Base-by-base conservation (phyloP, 1,140 invertebrate genomes). In the Drosophila sturtevanti region DNA sequence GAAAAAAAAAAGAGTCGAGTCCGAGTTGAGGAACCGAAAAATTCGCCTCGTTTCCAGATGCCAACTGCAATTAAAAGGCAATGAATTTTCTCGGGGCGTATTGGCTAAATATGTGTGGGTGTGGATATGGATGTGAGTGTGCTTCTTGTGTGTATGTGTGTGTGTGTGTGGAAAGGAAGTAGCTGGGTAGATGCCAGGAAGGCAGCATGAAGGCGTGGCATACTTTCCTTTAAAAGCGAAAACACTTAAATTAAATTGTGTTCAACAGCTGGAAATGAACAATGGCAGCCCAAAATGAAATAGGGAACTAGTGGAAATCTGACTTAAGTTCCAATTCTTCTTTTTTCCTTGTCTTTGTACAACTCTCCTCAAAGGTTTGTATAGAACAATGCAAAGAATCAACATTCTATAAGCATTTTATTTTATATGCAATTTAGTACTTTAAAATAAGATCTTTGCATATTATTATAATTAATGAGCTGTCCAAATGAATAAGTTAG, bases 51-150 rank as follows among this genome's bases (percentile, higher is more conserved):
- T 52, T 81, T 87, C 61, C 59, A 69, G 67, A 77, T 89, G 84
- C 84, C 84, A 89, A 70, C 69, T 89, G 85, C 85, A 89, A 89
- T 89, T 89, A 89, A 89, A 89, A 89, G 79, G 77, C 84, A 77
- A 89, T 89, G 82, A 89, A 89, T 89, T 89, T 21, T 48, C 35
- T 37, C 38, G 52, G 27, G 31, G 18, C 37, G 64, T 63, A 48
- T 48, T 48, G 41, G 41, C 41, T 48, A 48, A 48, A 48, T 48
- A 48, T 48, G n/a, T 48, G 41, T 72, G 60, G 44, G 75, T 60
- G 59, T 56, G 35, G 37, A n/a, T n/a, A n/a, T n/a, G n/a, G n/a
- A n/a, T 24, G 22, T 24, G 22, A 24, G 22, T 24, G 22, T 24
- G 22, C 22, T 24, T 24, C 22, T 24, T 2, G 21, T 63, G 60